A percentile compares a stretch with the other conserved stretches of the same genome.
Conservation (phyloP, 2,888 invertebrate genomes). For the Drosophila longiperda region DNA sequence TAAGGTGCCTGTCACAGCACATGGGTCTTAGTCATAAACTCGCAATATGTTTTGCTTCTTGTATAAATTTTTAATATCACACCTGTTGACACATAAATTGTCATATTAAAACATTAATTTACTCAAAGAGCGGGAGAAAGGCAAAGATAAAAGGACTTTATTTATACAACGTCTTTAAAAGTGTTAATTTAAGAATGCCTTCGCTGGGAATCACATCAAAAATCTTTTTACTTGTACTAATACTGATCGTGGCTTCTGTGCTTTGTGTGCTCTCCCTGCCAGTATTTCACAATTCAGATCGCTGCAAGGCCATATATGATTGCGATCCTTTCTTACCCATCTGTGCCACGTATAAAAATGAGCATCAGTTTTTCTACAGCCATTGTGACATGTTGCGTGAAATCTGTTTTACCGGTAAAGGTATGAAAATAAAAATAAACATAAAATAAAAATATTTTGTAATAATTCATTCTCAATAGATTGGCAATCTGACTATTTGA, state of each 20-base stretch:
- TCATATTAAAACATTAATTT: background rate
- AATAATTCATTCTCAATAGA: slow-evolving; percentile 53
- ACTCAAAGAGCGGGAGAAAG: background rate
- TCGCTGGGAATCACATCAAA: slow-evolving; percentile 32
- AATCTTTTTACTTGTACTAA: slow-evolving; percentile 43
- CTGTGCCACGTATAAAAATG: slow-evolving; percentile 72
- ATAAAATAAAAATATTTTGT: background rate
- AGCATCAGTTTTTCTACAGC: slow-evolving; percentile 82
- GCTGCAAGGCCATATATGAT: slow-evolving; percentile 56
- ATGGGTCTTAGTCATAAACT: slow-evolving; percentile 11
- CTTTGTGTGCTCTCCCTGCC: slow-evolving; percentile 59
- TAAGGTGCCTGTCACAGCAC: slow-evolving; percentile 25
- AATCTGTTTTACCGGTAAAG: slow-evolving; percentile 79
- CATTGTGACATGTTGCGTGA: slow-evolving; percentile 82
- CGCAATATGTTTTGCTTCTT: background rate
- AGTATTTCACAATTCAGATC: slow-evolving; percentile 29
- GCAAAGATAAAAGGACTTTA: background rate
- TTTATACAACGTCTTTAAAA: background rate
- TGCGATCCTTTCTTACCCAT: slow-evolving; percentile 79
- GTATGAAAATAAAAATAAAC: slow-evolving; percentile 35
- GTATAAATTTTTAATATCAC: slow-evolving; percentile 7
- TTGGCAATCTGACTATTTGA: slow-evolving; percentile 77
- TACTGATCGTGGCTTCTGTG: slow-evolving; percentile 42
- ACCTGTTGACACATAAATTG: slow-evolving; percentile 21
- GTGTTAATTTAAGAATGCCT: slow-evolving; percentile 23